Evolutionary conservation across 2,888 invertebrate species (phyloP).

Genomic region (Drosophila recens): DNA sequence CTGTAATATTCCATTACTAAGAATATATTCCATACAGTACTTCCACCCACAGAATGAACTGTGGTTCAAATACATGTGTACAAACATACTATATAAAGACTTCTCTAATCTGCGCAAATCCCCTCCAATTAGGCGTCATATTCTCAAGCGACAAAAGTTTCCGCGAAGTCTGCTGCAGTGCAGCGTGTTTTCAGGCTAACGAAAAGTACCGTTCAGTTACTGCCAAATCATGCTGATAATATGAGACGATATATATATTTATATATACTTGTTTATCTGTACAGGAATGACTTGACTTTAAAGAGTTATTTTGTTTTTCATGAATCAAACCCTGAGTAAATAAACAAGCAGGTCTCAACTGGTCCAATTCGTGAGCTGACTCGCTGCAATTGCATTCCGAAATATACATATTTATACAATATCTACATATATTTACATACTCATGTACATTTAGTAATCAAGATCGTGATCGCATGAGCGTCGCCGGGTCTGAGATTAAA

Average conservation of each 20-base stretch:
- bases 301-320: conserved; percentile 25
- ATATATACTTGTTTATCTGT: conserved; percentile 2
- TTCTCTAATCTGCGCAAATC: conserved; percentile 60
- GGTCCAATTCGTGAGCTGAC: conserved; percentile 9
- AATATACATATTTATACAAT: conserved; percentile 2
- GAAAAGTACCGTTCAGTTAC: conserved; percentile 30
- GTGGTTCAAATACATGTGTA: not conserved
- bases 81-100: not conserved
- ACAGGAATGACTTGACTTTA: conserved; percentile 12
- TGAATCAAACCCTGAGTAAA: conserved; percentile 58
- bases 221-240: conserved; percentile 69
- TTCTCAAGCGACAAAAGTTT: conserved; percentile 60
- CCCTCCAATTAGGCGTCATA: conserved; percentile 43
- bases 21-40: not conserved
- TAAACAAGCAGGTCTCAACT: conserved; percentile 33
- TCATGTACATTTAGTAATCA: conserved; percentile 3
- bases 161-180: conserved; percentile 59
- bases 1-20: conserved; percentile 48
- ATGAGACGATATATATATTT: conserved; percentile 28
- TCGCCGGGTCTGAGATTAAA: conserved; percentile 40
- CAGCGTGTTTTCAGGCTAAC: not conserved
- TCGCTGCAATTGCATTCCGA: conserved; percentile 16
- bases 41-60: conserved; percentile 7
- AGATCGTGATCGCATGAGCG: conserved; percentile 39
- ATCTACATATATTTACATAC: not conserved